These are phyloP conservation scores for Numida meleagris DNA, from an alignment of 2,113 vertebrate species.

Conservation along the genomic window DNA sequence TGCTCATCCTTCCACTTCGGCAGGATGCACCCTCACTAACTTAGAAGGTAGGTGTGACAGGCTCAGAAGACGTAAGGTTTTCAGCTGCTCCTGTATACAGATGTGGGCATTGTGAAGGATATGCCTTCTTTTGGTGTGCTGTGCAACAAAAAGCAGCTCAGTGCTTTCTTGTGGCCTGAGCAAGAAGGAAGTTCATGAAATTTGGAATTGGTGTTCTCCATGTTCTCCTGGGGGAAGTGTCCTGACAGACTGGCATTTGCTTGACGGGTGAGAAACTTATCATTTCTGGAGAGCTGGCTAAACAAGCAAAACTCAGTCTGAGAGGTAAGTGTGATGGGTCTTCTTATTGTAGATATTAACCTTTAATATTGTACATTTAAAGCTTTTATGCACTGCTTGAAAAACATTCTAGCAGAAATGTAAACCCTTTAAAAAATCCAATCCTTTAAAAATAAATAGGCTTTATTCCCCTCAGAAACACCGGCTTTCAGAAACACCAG, in stretches of 20 bases:
- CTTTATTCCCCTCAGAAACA: slow-evolving; percentile 11
- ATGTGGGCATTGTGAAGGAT: background rate
- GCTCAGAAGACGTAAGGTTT: background rate
- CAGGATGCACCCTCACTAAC: background rate
- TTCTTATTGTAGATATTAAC: slow-evolving; percentile 39
- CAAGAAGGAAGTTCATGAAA: background rate
- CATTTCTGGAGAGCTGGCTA: background rate
- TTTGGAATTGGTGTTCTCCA: background rate
- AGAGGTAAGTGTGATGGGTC: background rate
- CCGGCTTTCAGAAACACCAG: background rate
- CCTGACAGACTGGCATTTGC: background rate
- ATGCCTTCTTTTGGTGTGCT: background rate
- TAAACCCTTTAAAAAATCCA: slow-evolving; percentile 1
- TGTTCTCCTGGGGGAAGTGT: background rate
- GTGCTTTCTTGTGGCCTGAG: background rate
- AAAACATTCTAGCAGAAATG: slow-evolving; percentile 32
- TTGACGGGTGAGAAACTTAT: background rate
- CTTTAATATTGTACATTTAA: slow-evolving; percentile 60
- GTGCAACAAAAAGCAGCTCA: background rate
- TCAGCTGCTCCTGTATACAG: background rate
- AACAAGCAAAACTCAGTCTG: slow-evolving; percentile 2
- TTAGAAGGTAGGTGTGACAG: background rate
- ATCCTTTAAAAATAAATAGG: slow-evolving; percentile 57
- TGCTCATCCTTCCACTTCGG: background rate
- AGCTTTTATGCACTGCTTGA: slow-evolving; percentile 36